phyloP scores from a whole-genome alignment of 2,888 invertebrate genomes.

The Trichogramma dendrolimi region DNA sequence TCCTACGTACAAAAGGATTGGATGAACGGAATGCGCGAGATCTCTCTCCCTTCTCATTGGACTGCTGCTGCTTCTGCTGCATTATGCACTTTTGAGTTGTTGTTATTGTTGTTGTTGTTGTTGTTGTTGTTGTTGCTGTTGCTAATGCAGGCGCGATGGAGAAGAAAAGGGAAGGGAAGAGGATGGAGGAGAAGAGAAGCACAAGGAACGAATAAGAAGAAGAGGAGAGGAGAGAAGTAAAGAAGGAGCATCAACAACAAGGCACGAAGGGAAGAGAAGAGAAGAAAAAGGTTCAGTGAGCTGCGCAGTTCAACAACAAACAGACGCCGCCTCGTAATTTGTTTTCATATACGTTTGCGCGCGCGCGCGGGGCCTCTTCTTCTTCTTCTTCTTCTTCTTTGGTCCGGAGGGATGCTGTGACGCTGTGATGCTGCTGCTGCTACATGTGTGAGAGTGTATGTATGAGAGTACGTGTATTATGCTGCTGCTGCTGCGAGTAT shows the following conservation, averaged over 20 bases:
- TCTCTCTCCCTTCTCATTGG: too few relatives aligned
- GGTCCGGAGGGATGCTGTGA: too few relatives aligned
- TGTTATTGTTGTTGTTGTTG: too few relatives aligned
- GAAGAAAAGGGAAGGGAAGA: neutral
- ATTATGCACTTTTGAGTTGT: too few relatives aligned
- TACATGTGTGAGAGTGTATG: too few relatives aligned
- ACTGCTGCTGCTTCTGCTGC: too few relatives aligned
- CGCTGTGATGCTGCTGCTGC: too few relatives aligned
- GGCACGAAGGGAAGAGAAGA: slow-evolving; percentile 7
- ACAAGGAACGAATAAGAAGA: slow-evolving; percentile 1
- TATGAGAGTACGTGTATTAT: too few relatives aligned
- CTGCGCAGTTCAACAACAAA: slow-evolving; percentile 42
- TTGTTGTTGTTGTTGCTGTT: too few relatives aligned
- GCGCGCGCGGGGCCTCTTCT: slow-evolving; percentile 38
- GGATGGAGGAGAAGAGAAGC: slow-evolving; percentile 7
- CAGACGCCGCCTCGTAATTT: slow-evolving; percentile 51
- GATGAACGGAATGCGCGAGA: too few relatives aligned
- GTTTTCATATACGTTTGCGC: slow-evolving; percentile 48
- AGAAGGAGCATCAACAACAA: slow-evolving; percentile 5
- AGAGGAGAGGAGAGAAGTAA: neutral
- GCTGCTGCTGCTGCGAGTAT: too few relatives aligned
- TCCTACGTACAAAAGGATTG: too few relatives aligned
- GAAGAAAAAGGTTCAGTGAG: slow-evolving; percentile 27
- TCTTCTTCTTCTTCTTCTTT: slow-evolving; percentile 32
- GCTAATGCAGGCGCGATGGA: neutral